Conservation (phyloP, 2,888 invertebrate genomes). For the Meteorus cinctellus region DNA sequence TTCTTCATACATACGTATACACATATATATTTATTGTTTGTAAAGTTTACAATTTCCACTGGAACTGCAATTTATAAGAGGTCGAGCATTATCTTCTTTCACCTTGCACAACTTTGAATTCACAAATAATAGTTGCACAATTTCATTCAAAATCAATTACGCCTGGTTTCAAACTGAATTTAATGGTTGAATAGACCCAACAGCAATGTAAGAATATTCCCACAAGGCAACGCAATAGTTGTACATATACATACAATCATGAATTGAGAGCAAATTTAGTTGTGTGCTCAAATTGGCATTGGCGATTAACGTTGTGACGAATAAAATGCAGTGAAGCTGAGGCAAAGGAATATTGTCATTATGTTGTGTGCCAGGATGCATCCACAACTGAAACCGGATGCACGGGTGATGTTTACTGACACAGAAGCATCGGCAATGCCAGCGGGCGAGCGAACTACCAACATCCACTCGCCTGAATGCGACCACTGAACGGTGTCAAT, state of each 20-base stretch:
- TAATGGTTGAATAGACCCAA: slow-evolving; percentile 31
- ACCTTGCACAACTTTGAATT: not conserved
- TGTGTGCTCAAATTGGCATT: slow-evolving; percentile 32
- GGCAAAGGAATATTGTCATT: slow-evolving; percentile 58
- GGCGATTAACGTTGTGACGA: slow-evolving; percentile 42
- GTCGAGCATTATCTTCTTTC: slow-evolving; percentile 4
- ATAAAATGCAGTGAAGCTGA: slow-evolving; percentile 55
- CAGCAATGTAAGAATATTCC: not conserved
- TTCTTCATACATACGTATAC: not conserved
- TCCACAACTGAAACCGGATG: slow-evolving; percentile 62
- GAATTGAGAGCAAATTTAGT: slow-evolving; percentile 1
- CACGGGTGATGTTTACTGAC: slow-evolving; percentile 77
- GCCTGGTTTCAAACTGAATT: not conserved
- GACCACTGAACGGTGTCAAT: slow-evolving; percentile 76
- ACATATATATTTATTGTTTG: not conserved
- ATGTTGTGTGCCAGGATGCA: slow-evolving; percentile 58
- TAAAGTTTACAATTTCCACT: not conserved
- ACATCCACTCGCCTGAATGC: slow-evolving; percentile 79
- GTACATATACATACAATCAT: not conserved
- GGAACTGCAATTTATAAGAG: slow-evolving; percentile 2
- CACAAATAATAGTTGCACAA: slow-evolving; percentile 24
- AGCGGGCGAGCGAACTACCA: slow-evolving; percentile 78
- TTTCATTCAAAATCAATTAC: slow-evolving; percentile 31
- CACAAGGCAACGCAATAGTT: not conserved
- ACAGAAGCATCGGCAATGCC: slow-evolving; percentile 80